A percentile compares a stretch with the other conserved stretches of the same genome.
Conservation (phyloP, 2,888 invertebrate species). For the Bombylius major region DNA sequence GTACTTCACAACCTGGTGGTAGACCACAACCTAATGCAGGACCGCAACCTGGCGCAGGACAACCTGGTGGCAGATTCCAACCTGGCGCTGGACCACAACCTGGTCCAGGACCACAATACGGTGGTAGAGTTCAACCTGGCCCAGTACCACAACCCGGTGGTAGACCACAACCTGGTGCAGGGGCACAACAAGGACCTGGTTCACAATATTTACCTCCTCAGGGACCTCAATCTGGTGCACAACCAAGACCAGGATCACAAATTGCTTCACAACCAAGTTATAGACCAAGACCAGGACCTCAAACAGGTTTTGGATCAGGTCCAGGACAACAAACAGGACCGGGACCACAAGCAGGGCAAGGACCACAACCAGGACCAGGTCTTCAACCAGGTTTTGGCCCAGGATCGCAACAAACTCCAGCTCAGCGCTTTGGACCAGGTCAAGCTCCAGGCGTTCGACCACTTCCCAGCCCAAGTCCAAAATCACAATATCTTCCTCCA, state of each 20-base stretch:
- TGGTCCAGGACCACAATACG: not conserved
- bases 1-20: conserved; percentile 7
- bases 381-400: not conserved
- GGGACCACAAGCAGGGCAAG: not conserved
- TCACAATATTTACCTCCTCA: conserved; percentile 5
- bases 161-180: not conserved
- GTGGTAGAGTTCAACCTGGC: not conserved
- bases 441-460: not conserved
- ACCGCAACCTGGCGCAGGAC: not conserved
- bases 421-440: not conserved
- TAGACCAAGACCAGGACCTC: not conserved
- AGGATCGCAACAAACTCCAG: not conserved
- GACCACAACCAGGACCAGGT: not conserved
- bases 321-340: not conserved
- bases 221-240: conserved; percentile 1
- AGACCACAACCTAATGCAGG: not conserved
- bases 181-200: conserved; percentile 1
- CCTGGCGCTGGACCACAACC: conserved; percentile 10
- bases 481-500: not conserved
- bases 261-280: not conserved
- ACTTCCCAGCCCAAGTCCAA: not conserved
- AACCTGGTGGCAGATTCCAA: conserved; percentile 7
- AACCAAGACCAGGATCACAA: conserved; percentile 1
- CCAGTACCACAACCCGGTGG: not conserved
- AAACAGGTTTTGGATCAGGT: not conserved